Evolutionary conservation across 2,797 vertebrate genomes (phyloP), one percentile per base, ranked within the genome.

Genomic region (Dromococcyx pavoninus): DNA sequence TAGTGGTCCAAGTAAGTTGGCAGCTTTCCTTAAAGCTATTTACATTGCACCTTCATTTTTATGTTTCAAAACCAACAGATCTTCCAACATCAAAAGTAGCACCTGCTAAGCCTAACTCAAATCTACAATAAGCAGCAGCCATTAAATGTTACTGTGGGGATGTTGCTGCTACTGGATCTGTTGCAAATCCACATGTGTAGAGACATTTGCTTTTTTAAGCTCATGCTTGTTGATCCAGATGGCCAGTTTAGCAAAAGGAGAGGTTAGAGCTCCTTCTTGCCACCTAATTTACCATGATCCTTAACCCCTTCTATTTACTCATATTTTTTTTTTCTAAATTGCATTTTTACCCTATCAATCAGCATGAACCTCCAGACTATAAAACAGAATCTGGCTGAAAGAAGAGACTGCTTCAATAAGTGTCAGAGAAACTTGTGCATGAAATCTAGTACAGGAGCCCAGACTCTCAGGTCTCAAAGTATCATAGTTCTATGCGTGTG

Each of bases 341-440:
- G 93, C 58, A 39, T 77, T 93, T 92, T 72, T 82, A 89, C 86
- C n/a, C 46, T 37, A 70, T 77, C 81, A 79, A 33, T 75, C 84
- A 93, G 37, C 22, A 6, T 21, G 56, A 95, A 86, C 62, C 65
- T 80, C 44, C 62, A 69, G 64, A n/a, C 66, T 1, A 1, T 66
- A 64, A 62, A 41, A 86, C 16, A 77, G 57, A 90, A 74, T 43
- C 57, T 43, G 77, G 18, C 65, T 96, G 79, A 90, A 90, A 76
- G 24, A 43, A 92, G n/a, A 92, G 71, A 70, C 58, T 81, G 69
- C 44, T 93, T 90, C 62, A 87, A 94, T 94, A 86, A 85, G 33
- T 22, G 22, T 73, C 78, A 33, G 14, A 89, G 67, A 89, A 91
- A 89, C 37, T 10, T 58, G 43, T 61, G 30, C 53, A 53, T 43